Evolutionary conservation across 2,888 invertebrate genomes (phyloP), one percentile per base, ranked within the genome.

Genomic region (Agrotis ipsilon): DNA sequence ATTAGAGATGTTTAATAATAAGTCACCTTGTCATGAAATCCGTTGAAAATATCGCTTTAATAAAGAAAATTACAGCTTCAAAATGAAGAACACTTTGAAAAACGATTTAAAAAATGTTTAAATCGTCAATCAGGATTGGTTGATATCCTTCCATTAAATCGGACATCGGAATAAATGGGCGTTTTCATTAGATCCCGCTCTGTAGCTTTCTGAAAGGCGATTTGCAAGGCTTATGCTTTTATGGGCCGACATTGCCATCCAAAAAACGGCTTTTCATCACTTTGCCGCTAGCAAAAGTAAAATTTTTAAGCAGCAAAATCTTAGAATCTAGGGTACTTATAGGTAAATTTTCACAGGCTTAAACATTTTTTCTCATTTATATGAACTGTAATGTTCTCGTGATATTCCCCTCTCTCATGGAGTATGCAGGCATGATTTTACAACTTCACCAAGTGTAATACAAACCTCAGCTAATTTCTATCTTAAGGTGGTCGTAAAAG

Each of bases 101-200:
- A 78, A 75, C 68, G 58, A 59, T 79, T 75, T 61, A 48, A 58
- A 67, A 81, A 72, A 76, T 77, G 79, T 81, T 83, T 80, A 79
- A 81, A 82, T 80, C 78, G 72, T 72, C 74, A 72, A 84, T 73
- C 81, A 72, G 70, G 80, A 83, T 82, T 79, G 77, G 72, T 75
- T 76, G 78, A 82, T 86, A 86, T 84, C 85, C 86, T 77, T 87
- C 87, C 85, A 89, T 89, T 87, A 88, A 80, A 71, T 79, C 63
- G 75, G 77, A 81, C 84, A 85, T 71, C 71, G 79, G 80, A 83
- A 83, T 85, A 85, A 88, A 88, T 88, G 80, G 83, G 70, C 70
- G 75, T 85, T 86, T 86, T 88, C 87, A 89, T 89, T 87, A 86
- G 73, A 83, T 67, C 64, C 72, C 64, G 58, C 61, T 62, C 70